Percentiles rank a stretch among this genome's conserved stretches.
Evolutionary conservation across 2,888 invertebrate genomes (phyloP).

Genomic region (Napeogenes inachia): DNA sequence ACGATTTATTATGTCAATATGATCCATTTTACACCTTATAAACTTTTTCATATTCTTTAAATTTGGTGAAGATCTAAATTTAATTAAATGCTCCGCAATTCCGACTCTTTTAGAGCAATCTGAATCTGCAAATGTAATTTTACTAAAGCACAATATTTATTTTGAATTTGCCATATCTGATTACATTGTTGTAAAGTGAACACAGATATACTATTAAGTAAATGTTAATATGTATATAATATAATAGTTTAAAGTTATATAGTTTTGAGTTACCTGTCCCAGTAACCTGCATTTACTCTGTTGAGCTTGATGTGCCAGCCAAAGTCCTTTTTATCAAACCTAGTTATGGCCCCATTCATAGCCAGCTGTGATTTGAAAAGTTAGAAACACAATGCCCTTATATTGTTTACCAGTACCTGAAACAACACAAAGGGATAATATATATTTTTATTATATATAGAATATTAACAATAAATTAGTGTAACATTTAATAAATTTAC

Average conservation of each 20-base stretch:
- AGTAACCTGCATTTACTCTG: slow-evolving; percentile 37
- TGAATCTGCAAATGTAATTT: slow-evolving; percentile 25
- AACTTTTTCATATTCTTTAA: slow-evolving; percentile 63
- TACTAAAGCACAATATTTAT: not conserved
- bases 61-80: slow-evolving; percentile 53
- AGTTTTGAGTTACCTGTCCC: slow-evolving; percentile 29
- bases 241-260: too few species aligned
- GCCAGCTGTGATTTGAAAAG: slow-evolving; percentile 16
- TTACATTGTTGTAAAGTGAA: too few species aligned
- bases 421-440: too few species aligned
- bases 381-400: slow-evolving; percentile 1
- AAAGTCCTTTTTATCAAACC: slow-evolving; percentile 12
- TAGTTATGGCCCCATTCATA: slow-evolving; percentile 19
- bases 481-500: too few species aligned
- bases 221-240: too few species aligned
- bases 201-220: too few species aligned
- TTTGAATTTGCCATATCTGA: too few species aligned
- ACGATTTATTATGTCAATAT: slow-evolving; percentile 34
- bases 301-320: slow-evolving; percentile 19
- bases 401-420: too few species aligned
- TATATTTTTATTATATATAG: too few species aligned
- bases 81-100: slow-evolving; percentile 46
- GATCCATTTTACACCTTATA: slow-evolving; percentile 47
- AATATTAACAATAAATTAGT: too few species aligned
- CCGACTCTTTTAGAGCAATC: slow-evolving; percentile 33